Conservation (phyloP, 2,113 vertebrate species). For the Nycticorax nycticorax region DNA sequence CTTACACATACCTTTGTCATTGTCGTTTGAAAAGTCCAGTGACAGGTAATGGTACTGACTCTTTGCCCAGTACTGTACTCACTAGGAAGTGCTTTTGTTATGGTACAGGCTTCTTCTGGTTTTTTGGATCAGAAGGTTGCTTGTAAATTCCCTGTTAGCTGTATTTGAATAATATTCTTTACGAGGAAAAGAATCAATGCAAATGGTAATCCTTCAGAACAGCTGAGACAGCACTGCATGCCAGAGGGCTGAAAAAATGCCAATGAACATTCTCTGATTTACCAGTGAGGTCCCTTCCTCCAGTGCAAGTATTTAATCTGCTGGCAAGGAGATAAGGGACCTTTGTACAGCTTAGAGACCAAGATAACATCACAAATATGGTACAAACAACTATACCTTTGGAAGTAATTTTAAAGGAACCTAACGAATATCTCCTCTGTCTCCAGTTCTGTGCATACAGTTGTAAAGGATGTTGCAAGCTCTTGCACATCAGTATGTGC, state of each 20-base stretch:
- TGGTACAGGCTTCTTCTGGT: neutral
- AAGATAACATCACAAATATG: neutral
- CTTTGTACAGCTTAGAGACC: neutral
- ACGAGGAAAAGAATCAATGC: neutral
- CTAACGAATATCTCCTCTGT: neutral
- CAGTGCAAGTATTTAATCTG: conserved; percentile 15
- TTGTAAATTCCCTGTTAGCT: neutral
- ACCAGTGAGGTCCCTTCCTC: neutral
- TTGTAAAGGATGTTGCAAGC: neutral
- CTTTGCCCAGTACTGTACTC: neutral
- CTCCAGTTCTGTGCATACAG: neutral
- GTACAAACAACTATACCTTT: neutral
- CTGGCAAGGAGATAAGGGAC: conserved; percentile 10
- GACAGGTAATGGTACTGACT: neutral
- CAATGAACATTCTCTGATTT: neutral
- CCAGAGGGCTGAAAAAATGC: neutral
- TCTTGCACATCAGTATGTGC: neutral
- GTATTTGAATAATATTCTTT: neutral
- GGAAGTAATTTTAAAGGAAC: neutral
- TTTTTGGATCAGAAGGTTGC: neutral
- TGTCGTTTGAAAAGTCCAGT: neutral
- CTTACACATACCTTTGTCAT: neutral
- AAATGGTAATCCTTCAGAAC: conserved; percentile 11
- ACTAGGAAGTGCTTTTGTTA: neutral
- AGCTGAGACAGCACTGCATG: neutral